Conservation (phyloP, 2,797 vertebrate species). For the Anableps anableps region DNA sequence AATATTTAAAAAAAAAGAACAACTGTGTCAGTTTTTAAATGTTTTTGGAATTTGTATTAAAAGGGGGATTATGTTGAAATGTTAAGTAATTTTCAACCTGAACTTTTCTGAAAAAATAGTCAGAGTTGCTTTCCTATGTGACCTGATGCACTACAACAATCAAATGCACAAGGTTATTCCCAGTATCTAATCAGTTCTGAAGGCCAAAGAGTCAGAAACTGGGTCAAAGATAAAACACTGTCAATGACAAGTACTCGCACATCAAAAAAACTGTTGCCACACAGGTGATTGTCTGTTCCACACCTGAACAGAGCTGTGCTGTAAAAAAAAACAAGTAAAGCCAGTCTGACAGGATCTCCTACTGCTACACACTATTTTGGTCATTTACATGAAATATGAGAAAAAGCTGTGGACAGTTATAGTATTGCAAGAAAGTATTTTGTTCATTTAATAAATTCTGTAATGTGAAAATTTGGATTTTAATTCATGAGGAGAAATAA, state of each 20-base stretch:
- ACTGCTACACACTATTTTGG: background rate
- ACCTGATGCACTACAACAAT: background rate
- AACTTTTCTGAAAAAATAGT: background rate
- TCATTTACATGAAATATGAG: background rate
- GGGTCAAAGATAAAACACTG: constrained; percentile 6
- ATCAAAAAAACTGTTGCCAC: background rate
- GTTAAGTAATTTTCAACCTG: background rate
- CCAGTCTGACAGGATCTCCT: background rate
- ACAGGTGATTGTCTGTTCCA: background rate
- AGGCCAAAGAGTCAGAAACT: constrained; percentile 25
- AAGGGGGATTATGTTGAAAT: background rate
- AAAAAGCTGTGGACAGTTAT: background rate
- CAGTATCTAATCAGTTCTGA: constrained; percentile 45
- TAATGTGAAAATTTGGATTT: background rate
- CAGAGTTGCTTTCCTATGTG: background rate
- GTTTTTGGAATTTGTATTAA: background rate
- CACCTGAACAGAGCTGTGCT: background rate
- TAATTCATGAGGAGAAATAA: background rate
- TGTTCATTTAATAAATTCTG: background rate
- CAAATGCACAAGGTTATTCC: constrained; percentile 5
- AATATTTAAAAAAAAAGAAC: background rate
- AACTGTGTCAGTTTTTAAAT: background rate
- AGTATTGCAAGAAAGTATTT: background rate
- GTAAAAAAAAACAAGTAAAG: background rate
- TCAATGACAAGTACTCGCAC: background rate